Evolutionary conservation across 2,888 invertebrate species (phyloP), one percentile per base, ranked within the genome.

Genomic region (Thyatira batis): DNA sequence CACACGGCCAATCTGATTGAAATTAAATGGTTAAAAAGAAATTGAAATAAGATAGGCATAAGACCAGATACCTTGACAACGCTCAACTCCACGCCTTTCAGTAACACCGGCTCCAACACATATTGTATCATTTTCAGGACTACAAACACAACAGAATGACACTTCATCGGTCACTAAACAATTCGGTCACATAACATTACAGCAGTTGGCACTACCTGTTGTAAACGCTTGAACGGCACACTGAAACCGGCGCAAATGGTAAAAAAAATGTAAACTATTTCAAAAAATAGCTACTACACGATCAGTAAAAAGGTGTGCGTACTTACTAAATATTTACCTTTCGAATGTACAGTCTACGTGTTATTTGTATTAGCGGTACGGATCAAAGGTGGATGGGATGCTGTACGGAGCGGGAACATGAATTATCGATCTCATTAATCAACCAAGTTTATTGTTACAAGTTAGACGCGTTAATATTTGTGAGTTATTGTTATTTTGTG

Each of bases 291-390:
- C 54, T 27, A 54, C 46, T 53, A 44, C 45, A 13, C 57, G 53
- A 28, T 45, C 49, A 28, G 51, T 56, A 48, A 56, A 76, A 69
- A 76, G 71, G 76, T 71, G 69, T 69, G 72, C 66, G 58, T 61
- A 63, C 64, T 63, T 65, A 67, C 60, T 67, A 76, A 75, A 78
- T 75, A 72, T 78, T 78, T 77, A 78, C 70, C 63, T 75, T 27
- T 48, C 64, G 64, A 54, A 58, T 25, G 64, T 67, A 67, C 67
- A 67, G 70, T 50, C 56, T 39, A 50, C 23, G 9, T 20, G 54
- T 59, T 59, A 57, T 49, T 55, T 58, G 39, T 39, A 17, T 30
- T 39, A 39, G 39, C 17, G 17, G n/a, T 23, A 23, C 6, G 17
- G 39, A 39, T 39, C 39, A 39, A 39, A 39, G 39, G 39, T 1